Base-by-base conservation (phyloP, 37 sponge, comb jelly and placozoan genomes). In the Oopsacas minuta region DNA sequence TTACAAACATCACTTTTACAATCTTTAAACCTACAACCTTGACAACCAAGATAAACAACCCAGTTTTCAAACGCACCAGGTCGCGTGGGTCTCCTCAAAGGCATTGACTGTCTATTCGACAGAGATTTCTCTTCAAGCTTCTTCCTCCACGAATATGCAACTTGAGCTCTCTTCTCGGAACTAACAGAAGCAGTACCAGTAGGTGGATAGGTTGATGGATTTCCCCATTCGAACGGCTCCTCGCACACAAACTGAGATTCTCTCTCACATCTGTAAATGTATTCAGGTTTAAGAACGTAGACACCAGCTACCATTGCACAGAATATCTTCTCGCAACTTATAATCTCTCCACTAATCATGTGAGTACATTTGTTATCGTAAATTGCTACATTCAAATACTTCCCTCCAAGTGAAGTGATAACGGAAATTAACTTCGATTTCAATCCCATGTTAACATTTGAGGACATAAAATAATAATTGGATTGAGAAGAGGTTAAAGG, bases 151-250 rank as follows among this genome's bases (percentile, higher is more conserved):
- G 7, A 3, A 61, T 20, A 12, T 32, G 30, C 22, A 3, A 12
- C 75, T 25, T 20, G 75, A n/a, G 30, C 49, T 42, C 49, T 61
- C 30, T 61, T 61, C n/a, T n/a, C n/a, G n/a, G n/a, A n/a, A n/a
- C n/a, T n/a, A n/a, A n/a, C n/a, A 34, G 5, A 20, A 25, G 22
- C 28, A 25, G 28, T n/a, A 25, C 5, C 75, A 3, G 7, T 3
- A 32, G 20, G 20, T 3, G 28, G 20, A 61, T 5, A 61, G 30
- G 20, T 12, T 61, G 30, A n/a, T 3, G 75, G 75, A 12, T 61
- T 61, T 25, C 75, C 75, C 75, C 75, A 61, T n/a, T 61, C 75
- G 22, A 61, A 61, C 22, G 75, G 75, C 5, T 61, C 75, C 75
- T 61, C 75, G 30, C 75, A 61, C 7, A 61, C 30, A 12, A 61